Conservation (phyloP, 2,888 invertebrate genomes). For the Strigamia maritima region DNA sequence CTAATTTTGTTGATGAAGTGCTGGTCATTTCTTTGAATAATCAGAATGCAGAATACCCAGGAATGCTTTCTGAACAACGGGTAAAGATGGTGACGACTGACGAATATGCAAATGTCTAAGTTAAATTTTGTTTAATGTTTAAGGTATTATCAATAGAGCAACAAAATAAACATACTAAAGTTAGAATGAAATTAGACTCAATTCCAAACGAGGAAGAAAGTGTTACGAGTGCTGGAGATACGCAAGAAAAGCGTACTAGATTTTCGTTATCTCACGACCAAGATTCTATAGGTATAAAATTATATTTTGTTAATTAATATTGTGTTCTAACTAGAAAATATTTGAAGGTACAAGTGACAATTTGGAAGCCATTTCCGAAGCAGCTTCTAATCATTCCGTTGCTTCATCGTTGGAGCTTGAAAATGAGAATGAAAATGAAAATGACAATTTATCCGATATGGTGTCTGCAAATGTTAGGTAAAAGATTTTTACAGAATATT, state of each 20-base stretch:
- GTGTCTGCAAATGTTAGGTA: conserved; percentile 80
- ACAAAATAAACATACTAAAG: conserved; percentile 49
- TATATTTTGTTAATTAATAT: neutral
- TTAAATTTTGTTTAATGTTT: neutral
- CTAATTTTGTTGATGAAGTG: conserved; percentile 53
- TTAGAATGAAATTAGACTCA: conserved; percentile 45
- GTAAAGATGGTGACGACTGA: conserved; percentile 49
- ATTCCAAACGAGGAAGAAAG: conserved; percentile 45
- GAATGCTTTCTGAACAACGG: conserved; percentile 66
- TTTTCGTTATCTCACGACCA: conserved; percentile 88
- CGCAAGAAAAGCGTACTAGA: conserved; percentile 56
- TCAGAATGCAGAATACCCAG: conserved; percentile 62
- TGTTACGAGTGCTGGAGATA: conserved; percentile 45
- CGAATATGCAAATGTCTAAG: neutral
- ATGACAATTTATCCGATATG: conserved; percentile 94
- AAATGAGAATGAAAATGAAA: conserved; percentile 72
- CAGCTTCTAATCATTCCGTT: conserved; percentile 91
- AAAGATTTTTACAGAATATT: neutral
- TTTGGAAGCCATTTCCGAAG: conserved; percentile 90
- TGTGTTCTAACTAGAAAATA: neutral
- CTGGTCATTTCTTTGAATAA: conserved; percentile 67
- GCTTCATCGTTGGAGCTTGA: conserved; percentile 81
- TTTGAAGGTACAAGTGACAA: conserved; percentile 73
- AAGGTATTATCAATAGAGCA: conserved; percentile 49
- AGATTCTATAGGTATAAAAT: conserved; percentile 60